These are phyloP conservation scores for Corvus moneduloides DNA, from an alignment of 2,113 vertebrate genomes.

Conservation along the genomic window DNA sequence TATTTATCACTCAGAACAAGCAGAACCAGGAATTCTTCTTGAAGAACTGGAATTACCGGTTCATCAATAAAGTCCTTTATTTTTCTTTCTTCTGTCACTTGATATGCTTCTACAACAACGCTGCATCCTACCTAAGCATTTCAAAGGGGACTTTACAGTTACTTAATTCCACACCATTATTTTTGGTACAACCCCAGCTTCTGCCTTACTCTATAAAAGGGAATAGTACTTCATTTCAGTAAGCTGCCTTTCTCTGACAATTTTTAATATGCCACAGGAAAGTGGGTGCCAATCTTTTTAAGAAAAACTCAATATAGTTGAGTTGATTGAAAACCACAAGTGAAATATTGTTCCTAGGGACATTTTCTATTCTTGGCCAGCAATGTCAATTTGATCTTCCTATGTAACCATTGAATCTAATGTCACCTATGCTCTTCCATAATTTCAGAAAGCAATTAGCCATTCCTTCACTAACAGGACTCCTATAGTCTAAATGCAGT, in stretches of 20 bases:
- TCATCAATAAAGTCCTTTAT: neutral
- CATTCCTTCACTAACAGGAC: neutral
- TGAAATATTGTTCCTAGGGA: neutral
- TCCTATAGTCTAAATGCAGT: neutral
- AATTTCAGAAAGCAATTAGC: neutral
- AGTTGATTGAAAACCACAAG: neutral
- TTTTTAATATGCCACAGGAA: neutral
- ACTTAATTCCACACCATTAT: neutral
- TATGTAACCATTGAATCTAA: neutral
- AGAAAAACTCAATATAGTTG: neutral
- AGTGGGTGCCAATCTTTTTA: neutral
- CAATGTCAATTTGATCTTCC: neutral
- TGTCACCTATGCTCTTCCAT: neutral
- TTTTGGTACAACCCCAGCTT: conserved; percentile 10
- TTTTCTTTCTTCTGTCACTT: neutral
- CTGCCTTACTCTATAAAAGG: neutral
- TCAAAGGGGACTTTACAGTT: neutral
- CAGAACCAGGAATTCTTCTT: neutral
- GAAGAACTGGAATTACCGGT: neutral
- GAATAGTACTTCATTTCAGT: conserved; percentile 17
- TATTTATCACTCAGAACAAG: neutral
- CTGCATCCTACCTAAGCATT: neutral
- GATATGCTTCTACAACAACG: neutral
- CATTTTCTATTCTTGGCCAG: neutral
- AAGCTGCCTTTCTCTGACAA: neutral